Evolutionary conservation across 2,888 invertebrate genomes (phyloP), one percentile per base, ranked within the genome.

Genomic region (Cylloceria caligata): DNA sequence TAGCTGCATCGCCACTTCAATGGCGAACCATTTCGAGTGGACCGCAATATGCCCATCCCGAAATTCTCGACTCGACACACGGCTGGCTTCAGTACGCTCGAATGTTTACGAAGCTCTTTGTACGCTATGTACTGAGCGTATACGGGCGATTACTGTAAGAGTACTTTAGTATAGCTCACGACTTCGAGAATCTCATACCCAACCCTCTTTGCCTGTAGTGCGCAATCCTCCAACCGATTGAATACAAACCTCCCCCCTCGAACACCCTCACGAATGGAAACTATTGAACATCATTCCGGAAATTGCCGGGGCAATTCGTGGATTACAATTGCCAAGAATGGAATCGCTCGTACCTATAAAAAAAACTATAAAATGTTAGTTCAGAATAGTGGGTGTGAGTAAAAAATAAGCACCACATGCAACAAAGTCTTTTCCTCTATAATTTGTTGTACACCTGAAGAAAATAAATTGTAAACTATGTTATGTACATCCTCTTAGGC

Each of bases 41-140:
- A 81, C 65, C 73, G 69, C 73, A 74, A 75, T 80, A 80, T 71
- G 80, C 67, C 27, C 60, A 52, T 68, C 77, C 73, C 62, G 69
- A 74, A 81, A 81, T 81, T 78, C 69, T 69, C 47, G 55, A 52
- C 57, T 69, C 74, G 27, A 45, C 42, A 52, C 42, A 60, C 42
- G 36, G 49, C 60, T 67, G 39, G 57, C 36, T 62, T 34, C 49
- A 42, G 45, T 30, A 9, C 52, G 65, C 78, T 52, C 19, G 42
- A 65, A 71, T 78, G 60, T 82, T 82, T 79, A 79, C 82, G 60
- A 71, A 82, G 75, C 75, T 79, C 71, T 79, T 82, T 67, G 78
- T 69, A 57, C 47, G 69, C 42, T 69, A 42, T 74, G 77, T 77
- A 74, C 73, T 27, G 21, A 67, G 68, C 36, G 67, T 69, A 81